phyloP scores from a whole-genome alignment of 2,113 vertebrate genomes.

The Odobenus rosmarus region DNA sequence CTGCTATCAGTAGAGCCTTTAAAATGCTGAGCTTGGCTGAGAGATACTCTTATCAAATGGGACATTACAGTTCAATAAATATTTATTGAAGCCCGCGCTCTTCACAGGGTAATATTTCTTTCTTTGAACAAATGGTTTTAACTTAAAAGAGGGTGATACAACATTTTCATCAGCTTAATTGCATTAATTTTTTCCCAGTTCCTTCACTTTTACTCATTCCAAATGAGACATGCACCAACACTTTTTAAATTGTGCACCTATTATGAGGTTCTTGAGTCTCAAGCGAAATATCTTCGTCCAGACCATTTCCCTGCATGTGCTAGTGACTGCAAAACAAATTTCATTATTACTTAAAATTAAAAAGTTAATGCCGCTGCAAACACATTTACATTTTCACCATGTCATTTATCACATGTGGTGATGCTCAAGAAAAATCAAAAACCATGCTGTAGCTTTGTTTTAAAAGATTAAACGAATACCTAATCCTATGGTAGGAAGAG shows the following conservation, averaged over 20 bases:
- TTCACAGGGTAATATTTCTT: constrained; percentile 30
- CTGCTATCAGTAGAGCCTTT: constrained; percentile 32
- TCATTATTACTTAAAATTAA: constrained; percentile 52
- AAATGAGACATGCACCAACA: neutral
- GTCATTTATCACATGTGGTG: neutral
- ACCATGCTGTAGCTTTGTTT: neutral
- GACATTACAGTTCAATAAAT: constrained; percentile 67
- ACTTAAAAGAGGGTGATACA: neutral
- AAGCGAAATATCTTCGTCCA: neutral
- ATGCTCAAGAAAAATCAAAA: neutral
- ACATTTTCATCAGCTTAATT: constrained; percentile 43
- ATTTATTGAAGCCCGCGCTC: constrained; percentile 67
- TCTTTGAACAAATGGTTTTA: constrained; percentile 45
- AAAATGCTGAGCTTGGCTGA: constrained; percentile 44
- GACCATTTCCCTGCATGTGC: neutral
- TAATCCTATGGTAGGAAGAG: neutral
- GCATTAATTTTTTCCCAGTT: neutral
- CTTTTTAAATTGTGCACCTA: neutral
- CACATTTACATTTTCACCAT: constrained; percentile 23
- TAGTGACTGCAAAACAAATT: constrained; percentile 56
- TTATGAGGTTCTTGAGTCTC: neutral
- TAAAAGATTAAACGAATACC: neutral
- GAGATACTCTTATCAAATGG: constrained; percentile 48
- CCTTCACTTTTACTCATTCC: constrained; percentile 15
- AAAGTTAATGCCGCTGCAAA: neutral